These are phyloP conservation scores for Setipinna tenuifilis DNA, from an alignment of 2,797 vertebrate species.

Conservation along the genomic window DNA sequence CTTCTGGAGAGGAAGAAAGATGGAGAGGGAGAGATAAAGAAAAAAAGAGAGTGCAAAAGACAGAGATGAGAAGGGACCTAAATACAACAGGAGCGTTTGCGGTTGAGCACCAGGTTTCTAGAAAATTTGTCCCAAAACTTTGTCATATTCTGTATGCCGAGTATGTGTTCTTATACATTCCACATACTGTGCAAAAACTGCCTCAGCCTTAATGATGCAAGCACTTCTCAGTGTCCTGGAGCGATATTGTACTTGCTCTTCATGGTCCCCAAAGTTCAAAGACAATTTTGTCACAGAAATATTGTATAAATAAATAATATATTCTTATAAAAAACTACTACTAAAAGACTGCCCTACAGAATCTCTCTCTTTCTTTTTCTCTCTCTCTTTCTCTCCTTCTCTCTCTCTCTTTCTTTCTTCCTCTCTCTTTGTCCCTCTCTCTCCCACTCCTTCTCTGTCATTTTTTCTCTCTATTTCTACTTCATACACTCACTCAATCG, in stretches of 20 bases:
- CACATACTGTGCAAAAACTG: neutral
- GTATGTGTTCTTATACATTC: neutral
- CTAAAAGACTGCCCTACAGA: neutral
- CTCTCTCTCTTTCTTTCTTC: neutral
- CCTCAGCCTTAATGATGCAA: neutral
- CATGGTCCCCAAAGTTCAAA: neutral
- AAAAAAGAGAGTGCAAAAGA: neutral
- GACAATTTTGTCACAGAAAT: neutral
- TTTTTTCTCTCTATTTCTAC: too few relatives aligned
- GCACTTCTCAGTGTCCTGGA: neutral
- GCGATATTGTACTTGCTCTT: neutral
- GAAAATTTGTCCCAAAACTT: neutral
- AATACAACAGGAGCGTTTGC: neutral
- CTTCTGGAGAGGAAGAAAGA: too few relatives aligned
- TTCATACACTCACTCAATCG: constrained; percentile 22
- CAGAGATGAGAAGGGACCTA: constrained; percentile 3
- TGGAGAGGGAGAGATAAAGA: too few relatives aligned
- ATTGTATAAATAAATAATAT: constrained; percentile 5
- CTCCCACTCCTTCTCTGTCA: too few relatives aligned
- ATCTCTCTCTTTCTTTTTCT: neutral
- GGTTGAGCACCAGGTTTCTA: neutral
- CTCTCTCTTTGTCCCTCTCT: too few relatives aligned
- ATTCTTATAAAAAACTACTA: neutral
- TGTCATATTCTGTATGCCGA: neutral
- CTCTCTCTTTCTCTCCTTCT: neutral